Base-by-base conservation (phyloP, 2,888 invertebrate genomes). In the Archaeoteleia sp. region DNA sequence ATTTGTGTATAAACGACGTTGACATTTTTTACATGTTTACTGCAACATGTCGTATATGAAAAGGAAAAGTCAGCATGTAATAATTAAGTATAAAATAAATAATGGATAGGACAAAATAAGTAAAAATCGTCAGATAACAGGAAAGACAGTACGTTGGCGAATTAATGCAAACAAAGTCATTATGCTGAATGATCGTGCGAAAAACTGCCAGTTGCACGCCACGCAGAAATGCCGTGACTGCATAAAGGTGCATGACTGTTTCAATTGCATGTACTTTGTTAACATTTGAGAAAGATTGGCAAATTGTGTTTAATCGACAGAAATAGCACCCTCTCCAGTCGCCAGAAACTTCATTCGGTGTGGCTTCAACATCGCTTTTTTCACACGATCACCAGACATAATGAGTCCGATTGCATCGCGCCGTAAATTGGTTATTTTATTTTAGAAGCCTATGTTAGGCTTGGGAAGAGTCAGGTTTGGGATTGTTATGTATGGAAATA, bases 101-200 rank as follows among this genome's bases (percentile, higher is more conserved):
- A 23, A 20, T 7, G 10, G 7, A 20, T 2, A 27, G 23, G 1
- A 20, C 3, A 1, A 27, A 23, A 7, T 23, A 23, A 7, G 23
- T 5, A 23, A 7, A 23, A 23, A 23, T 3, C 3, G 23, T 23
- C 4, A 23, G 23, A 23, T 3, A 23, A 7, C 3, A 7, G 4
- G 23, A 23, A 7, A 23, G 29, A 32, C 9, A 27, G 42, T 35
- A 42, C 45, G 32, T 39, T 63, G 2, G 20, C 37, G 57, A 48
- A 46, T 65, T n/a, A n/a, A n/a, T n/a, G 63, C 68, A 68, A 60
- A 49, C 58, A 46, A 46, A 55, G 45, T 39, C 42, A 40, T 68
- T 68, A 65, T 30, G 46, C 60, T 61, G 63, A 55, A 54, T 65
- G 69, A 69, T 65, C 51, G 65, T 51, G 69, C 69, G 69, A 61